Percentiles rank a stretch among this genome's conserved stretches.
Evolutionary conservation across 1,140 invertebrate species (phyloP).

Genomic region (silkworm (Bombyx mori)): DNA sequence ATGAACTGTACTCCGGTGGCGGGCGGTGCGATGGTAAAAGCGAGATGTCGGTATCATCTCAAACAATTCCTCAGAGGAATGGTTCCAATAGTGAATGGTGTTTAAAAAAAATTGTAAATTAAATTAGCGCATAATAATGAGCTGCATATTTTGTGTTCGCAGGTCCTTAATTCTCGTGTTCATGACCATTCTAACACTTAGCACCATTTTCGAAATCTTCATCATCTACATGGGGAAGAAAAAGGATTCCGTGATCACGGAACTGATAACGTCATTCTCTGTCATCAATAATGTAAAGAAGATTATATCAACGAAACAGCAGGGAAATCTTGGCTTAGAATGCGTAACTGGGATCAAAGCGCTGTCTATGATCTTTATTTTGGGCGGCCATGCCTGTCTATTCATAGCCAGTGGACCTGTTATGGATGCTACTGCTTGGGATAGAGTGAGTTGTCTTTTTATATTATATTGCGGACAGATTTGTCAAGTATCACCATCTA

Average conservation of each 20-base stretch:
- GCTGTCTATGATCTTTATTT: constrained; percentile 76
- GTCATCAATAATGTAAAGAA: constrained; percentile 73
- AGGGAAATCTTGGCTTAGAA: constrained; percentile 73
- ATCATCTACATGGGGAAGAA: constrained; percentile 25
- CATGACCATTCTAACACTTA: constrained; percentile 36
- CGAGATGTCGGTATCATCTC: too few species aligned
- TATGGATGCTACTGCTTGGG: constrained; percentile 74
- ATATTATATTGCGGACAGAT: neutral
- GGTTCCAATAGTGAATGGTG: neutral
- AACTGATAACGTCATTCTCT: constrained; percentile 73
- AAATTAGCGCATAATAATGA: neutral
- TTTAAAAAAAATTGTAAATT: neutral
- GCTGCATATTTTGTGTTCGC: constrained; percentile 21
- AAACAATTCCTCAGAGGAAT: too few species aligned
- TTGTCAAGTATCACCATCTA: too few species aligned
- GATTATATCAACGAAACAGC: constrained; percentile 74
- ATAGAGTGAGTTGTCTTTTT: constrained; percentile 62
- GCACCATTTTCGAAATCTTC: constrained; percentile 53
- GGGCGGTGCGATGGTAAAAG: too few species aligned
- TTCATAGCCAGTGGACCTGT: constrained; percentile 77
- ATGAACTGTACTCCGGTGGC: too few species aligned
- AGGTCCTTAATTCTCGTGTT: constrained; percentile 51
- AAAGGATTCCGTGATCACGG: constrained; percentile 28
- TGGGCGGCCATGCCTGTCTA: constrained; percentile 75
- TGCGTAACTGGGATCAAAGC: constrained; percentile 78